Conservation (phyloP, 2,888 invertebrate genomes). For the Drosophila cracens region DNA sequence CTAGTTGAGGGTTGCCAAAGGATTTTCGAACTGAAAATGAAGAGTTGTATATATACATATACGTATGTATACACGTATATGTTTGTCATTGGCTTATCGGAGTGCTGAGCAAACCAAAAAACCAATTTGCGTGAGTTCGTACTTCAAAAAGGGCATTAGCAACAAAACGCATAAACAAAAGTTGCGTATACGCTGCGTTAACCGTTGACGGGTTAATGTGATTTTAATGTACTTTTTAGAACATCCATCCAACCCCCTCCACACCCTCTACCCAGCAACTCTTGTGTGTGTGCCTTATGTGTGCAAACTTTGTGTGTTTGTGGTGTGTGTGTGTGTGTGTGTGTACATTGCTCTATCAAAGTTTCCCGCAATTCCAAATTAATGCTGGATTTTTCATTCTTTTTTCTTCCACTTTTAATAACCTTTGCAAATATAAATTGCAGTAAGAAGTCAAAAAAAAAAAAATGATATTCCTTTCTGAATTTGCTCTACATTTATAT, state of each 20-base stretch:
- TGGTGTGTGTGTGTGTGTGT: slow-evolving; percentile 9
- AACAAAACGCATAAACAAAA: slow-evolving; percentile 72
- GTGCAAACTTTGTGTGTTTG: not conserved
- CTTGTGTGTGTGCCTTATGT: slow-evolving; percentile 6
- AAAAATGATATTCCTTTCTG: no score
- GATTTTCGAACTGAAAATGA: slow-evolving; percentile 22
- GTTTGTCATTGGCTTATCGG: slow-evolving; percentile 41
- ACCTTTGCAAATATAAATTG: slow-evolving; percentile 24
- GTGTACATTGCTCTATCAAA: slow-evolving; percentile 41
- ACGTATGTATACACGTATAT: no score
- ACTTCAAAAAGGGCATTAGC: slow-evolving; percentile 75
- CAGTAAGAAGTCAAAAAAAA: not conserved
- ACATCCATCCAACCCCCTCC: not conserved
- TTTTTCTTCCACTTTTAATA: slow-evolving; percentile 6
- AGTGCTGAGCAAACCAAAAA: slow-evolving; percentile 42
- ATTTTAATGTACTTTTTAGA: slow-evolving; percentile 78
- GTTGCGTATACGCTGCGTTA: slow-evolving; percentile 72
- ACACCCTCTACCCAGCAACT: slow-evolving; percentile 1
- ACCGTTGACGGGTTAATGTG: slow-evolving; percentile 79
- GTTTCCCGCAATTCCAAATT: slow-evolving; percentile 57
- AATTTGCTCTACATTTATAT: not conserved
- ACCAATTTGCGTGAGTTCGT: slow-evolving; percentile 50
- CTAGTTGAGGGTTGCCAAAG: slow-evolving; percentile 32
- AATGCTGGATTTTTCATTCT: slow-evolving; percentile 25
- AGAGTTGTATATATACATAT: slow-evolving; percentile 11